Evolutionary conservation across 2,113 vertebrate species (phyloP).

Genomic region (Phasianus colchicus): DNA sequence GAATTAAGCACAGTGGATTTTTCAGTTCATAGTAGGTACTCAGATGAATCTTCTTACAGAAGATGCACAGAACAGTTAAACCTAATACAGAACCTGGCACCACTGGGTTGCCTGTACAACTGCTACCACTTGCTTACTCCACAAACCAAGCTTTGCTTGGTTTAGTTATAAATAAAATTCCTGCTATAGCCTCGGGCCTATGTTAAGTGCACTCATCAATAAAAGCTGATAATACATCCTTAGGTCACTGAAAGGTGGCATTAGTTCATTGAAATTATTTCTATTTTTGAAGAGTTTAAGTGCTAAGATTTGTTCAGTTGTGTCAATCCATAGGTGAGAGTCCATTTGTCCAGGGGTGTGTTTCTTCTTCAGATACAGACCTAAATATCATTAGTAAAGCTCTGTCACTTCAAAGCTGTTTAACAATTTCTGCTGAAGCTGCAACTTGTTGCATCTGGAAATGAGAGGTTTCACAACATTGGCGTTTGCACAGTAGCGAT

Average conservation of each 20-base stretch:
- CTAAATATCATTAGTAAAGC: not conserved
- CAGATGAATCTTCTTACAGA: not conserved
- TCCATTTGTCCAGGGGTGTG: not conserved
- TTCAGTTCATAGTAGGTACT: not conserved
- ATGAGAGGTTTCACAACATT: not conserved
- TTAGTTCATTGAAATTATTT: not conserved
- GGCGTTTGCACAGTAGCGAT: not conserved
- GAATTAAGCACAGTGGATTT: not conserved
- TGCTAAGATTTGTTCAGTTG: not conserved
- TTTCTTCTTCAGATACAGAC: not conserved
- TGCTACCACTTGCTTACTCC: not conserved
- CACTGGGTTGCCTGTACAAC: not conserved
- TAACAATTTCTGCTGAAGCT: not conserved
- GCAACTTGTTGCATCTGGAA: not conserved
- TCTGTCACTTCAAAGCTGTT: not conserved
- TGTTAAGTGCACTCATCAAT: not conserved
- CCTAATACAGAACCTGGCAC: not conserved
- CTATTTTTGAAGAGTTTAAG: not conserved
- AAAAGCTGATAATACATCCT: not conserved
- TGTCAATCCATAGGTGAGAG: not conserved
- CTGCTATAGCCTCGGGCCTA: not conserved
- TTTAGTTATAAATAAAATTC: not conserved
- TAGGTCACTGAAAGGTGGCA: not conserved
- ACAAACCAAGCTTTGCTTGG: not conserved
- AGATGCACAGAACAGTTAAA: not conserved